Conservation (phyloP, 2,888 invertebrate species). For the Pantelozetes paolii region DNA sequence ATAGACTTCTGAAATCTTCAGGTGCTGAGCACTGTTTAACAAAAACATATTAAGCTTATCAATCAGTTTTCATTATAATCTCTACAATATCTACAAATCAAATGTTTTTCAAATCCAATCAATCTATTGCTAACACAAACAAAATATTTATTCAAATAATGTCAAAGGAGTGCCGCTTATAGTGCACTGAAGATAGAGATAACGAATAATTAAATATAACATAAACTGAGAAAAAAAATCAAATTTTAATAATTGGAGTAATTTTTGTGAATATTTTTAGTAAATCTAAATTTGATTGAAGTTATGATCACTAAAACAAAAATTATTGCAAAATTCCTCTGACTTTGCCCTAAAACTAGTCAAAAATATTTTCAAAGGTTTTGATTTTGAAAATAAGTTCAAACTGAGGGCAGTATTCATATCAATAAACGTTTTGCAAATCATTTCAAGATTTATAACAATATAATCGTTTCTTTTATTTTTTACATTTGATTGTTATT, state of each 20-base stretch:
- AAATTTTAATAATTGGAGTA: not conserved
- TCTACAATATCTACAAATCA: too few relatives aligned
- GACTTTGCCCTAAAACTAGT: not conserved
- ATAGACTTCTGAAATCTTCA: too few relatives aligned
- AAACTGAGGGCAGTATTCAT: not conserved
- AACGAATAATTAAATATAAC: not conserved
- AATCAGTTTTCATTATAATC: too few relatives aligned
- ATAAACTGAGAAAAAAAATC: not conserved
- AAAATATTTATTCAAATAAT: not conserved
- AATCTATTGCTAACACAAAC: conserved; percentile 4
- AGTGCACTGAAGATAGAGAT: not conserved
- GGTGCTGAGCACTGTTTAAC: too few relatives aligned
- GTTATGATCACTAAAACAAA: not conserved
- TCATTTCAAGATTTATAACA: not conserved
- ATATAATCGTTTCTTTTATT: not conserved
- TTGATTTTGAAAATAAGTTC: not conserved
- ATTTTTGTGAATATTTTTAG: not conserved
- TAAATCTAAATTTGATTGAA: not conserved
- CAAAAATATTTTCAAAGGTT: not conserved
- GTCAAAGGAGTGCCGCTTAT: not conserved
- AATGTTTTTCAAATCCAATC: not conserved
- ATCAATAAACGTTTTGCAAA: not conserved
- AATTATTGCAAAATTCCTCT: not conserved
- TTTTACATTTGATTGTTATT: not conserved
- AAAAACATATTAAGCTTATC: too few relatives aligned